Evolutionary conservation across 2,888 invertebrate species (phyloP).

Genomic region (Tanypteryx hageni): DNA sequence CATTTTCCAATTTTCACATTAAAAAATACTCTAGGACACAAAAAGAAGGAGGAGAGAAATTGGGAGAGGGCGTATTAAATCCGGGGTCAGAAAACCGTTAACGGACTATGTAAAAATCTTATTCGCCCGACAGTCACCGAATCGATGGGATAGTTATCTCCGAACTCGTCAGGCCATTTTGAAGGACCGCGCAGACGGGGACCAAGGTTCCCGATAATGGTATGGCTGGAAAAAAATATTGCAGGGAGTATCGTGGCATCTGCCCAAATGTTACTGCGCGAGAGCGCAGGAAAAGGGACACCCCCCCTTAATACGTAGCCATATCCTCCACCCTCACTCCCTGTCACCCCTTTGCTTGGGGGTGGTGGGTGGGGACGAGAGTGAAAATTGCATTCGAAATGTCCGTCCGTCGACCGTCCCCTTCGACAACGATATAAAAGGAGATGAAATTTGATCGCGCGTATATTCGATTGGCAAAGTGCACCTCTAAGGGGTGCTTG

Average conservation of each 20-base stretch:
- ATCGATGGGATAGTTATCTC: slow-evolving; percentile 51
- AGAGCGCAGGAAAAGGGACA: background rate
- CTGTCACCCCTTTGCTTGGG: background rate
- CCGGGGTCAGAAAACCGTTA: slow-evolving; percentile 38
- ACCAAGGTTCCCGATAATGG: slow-evolving; percentile 50
- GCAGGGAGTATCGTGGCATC: background rate
- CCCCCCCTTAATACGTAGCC: background rate
- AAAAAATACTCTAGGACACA: background rate
- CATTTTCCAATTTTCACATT: background rate
- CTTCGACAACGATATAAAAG: slow-evolving; percentile 45
- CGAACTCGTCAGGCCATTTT: background rate
- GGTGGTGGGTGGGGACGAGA: background rate
- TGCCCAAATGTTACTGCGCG: slow-evolving; percentile 29
- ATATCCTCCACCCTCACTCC: background rate
- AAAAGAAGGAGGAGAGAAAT: background rate
- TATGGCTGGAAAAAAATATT: background rate
- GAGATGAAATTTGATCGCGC: slow-evolving; percentile 47
- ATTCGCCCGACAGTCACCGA: slow-evolving; percentile 22
- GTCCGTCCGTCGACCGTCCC: background rate
- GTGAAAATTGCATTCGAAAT: slow-evolving; percentile 18
- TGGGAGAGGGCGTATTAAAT: slow-evolving; percentile 21
- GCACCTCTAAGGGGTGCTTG: background rate
- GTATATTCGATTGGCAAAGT: slow-evolving; percentile 36
- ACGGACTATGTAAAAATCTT: slow-evolving; percentile 54
- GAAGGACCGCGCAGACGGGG: slow-evolving; percentile 22